Evolutionary conservation across 2,113 vertebrate genomes (phyloP).

Genomic region (Formicarius rufipectus): DNA sequence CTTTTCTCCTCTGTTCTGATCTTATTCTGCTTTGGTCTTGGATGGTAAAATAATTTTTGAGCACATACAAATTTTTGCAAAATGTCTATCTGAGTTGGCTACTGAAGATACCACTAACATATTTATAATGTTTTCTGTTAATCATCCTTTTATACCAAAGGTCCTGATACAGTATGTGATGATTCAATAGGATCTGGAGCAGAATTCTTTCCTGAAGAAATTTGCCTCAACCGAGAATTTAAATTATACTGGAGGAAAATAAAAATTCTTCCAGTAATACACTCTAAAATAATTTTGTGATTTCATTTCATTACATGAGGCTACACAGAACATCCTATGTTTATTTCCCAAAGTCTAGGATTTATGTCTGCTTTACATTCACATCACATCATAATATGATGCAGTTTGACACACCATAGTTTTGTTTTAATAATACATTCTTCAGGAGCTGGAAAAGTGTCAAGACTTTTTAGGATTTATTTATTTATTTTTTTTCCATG

Average conservation of each 20-base stretch:
- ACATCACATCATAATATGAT: not conserved
- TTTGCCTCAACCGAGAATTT: not conserved
- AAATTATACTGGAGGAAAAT: not conserved
- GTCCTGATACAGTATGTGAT: not conserved
- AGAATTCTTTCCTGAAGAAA: not conserved
- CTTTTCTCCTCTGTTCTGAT: not conserved
- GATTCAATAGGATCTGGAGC: not conserved
- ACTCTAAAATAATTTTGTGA: not conserved
- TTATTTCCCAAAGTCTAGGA: not conserved
- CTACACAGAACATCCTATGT: not conserved
- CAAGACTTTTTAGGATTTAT: not conserved
- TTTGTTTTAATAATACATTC: conserved; percentile 32
- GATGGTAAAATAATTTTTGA: not conserved
- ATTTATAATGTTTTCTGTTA: not conserved
- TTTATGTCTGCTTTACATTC: conserved; percentile 35
- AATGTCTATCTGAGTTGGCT: not conserved
- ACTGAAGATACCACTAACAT: not conserved
- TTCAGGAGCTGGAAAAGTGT: not conserved
- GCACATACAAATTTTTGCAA: not conserved
- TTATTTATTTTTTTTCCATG: conserved; percentile 26
- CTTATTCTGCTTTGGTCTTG: not conserved
- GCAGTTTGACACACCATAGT: not conserved
- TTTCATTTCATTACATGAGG: not conserved
- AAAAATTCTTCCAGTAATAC: not conserved
- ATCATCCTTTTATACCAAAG: not conserved